phyloP scores from a whole-genome alignment of 1,140 invertebrate species.

The Ladona fulva region DNA sequence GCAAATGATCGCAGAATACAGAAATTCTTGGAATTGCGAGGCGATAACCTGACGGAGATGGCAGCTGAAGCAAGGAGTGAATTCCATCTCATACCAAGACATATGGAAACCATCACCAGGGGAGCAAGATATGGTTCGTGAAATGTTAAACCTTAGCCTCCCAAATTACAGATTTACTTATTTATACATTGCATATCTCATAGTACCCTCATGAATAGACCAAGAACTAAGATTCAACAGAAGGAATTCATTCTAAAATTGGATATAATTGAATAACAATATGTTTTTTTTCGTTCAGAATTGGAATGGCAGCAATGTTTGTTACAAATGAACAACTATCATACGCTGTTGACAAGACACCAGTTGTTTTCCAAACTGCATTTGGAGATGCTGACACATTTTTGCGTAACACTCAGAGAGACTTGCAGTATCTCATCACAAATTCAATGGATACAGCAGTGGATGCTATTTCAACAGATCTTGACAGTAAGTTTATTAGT shows the following conservation, averaged over 20 bases:
- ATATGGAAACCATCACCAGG: constrained; percentile 33
- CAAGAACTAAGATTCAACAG: neutral
- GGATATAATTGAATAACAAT: neutral
- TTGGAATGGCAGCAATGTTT: constrained; percentile 43
- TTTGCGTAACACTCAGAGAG: constrained; percentile 44
- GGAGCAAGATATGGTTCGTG: constrained; percentile 27
- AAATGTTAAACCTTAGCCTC: neutral
- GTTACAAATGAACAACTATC: constrained; percentile 48
- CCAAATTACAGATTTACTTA: too few relatives aligned
- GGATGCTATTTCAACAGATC: constrained; percentile 47
- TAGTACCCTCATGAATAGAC: too few relatives aligned
- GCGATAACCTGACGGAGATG: constrained; percentile 36
- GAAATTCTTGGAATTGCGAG: constrained; percentile 21
- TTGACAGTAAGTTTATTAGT: constrained; percentile 44
- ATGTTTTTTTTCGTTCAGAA: constrained; percentile 26
- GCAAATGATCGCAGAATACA: neutral
- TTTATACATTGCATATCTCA: too few relatives aligned
- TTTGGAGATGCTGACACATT: constrained; percentile 49
- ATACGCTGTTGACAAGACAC: constrained; percentile 41
- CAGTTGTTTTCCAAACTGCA: constrained; percentile 42
- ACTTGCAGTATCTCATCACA: constrained; percentile 48
- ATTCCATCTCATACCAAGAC: constrained; percentile 36
- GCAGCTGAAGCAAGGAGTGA: constrained; percentile 35
- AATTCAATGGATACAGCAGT: constrained; percentile 48
- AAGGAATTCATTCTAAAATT: neutral